phyloP scores from a whole-genome alignment of 2,888 invertebrate species.

The Flexamia atlantica region DNA sequence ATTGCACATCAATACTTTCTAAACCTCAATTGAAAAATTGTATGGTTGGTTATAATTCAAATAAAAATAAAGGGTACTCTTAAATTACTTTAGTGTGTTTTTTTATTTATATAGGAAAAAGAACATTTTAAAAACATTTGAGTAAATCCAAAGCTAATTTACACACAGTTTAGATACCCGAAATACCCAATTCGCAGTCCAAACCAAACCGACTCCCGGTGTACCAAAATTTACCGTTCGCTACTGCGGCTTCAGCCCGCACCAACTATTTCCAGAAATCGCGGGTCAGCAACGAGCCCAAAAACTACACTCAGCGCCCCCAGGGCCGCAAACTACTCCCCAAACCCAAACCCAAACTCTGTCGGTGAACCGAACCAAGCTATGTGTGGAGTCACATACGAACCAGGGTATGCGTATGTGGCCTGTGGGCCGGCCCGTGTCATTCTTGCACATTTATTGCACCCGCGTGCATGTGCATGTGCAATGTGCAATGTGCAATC shows the following conservation, averaged over 20 bases:
- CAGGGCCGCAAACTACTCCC: neutral
- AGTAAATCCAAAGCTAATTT: no score
- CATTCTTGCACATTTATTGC: conserved; percentile 17
- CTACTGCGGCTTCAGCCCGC: neutral
- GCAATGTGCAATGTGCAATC: conserved; percentile 11
- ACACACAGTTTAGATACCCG: neutral
- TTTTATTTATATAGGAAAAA: no score
- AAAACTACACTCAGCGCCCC: no score
- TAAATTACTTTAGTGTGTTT: no score
- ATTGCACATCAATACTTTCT: no score
- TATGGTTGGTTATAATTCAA: no score
- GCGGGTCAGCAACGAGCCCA: neutral
- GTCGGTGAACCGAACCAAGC: neutral
- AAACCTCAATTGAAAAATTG: no score
- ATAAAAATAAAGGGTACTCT: no score
- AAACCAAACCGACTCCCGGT: neutral
- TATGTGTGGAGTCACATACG: neutral
- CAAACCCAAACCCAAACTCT: neutral
- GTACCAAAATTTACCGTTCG: neutral
- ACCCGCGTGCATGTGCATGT: conserved; percentile 17
- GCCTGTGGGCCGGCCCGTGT: neutral
- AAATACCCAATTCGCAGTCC: neutral
- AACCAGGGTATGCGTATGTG: neutral
- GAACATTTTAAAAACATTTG: no score
- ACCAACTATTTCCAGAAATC: neutral